phyloP scores from a whole-genome alignment of 1,140 invertebrate genomes.

The Drosophila ficusphila region DNA sequence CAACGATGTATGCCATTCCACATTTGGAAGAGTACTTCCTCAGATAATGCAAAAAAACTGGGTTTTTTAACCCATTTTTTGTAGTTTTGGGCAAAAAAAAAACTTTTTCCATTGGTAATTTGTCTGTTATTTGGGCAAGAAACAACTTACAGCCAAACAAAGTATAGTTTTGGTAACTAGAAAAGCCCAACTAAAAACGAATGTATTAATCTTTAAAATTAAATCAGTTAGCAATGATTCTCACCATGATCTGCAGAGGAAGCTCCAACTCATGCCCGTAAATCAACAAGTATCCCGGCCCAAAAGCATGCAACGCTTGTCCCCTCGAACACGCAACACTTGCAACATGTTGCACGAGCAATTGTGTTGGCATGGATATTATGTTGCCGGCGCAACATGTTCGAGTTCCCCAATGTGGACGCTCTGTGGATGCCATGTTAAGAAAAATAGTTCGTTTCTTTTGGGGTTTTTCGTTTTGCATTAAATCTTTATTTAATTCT shows the following conservation, averaged over 20 bases:
- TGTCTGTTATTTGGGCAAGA: too few species aligned
- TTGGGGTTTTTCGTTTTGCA: conserved; percentile 60
- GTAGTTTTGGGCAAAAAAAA: too few species aligned
- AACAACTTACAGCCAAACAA: too few species aligned
- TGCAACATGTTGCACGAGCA: not conserved
- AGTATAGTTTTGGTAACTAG: too few species aligned
- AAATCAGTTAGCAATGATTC: not conserved
- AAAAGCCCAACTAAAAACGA: too few species aligned
- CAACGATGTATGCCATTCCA: too few species aligned
- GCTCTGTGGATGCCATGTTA: conserved; percentile 24
- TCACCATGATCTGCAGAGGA: not conserved
- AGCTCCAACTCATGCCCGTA: not conserved
- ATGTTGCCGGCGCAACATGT: conserved; percentile 39
- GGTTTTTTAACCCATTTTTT: too few species aligned
- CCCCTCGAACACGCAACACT: not conserved
- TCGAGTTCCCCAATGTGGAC: conserved; percentile 28
- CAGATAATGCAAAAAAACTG: too few species aligned
- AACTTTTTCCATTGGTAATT: too few species aligned
- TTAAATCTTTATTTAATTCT: conserved; percentile 79
- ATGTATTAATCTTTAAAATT: too few species aligned
- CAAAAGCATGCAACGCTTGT: not conserved
- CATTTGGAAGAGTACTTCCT: too few species aligned
- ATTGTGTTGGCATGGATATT: not conserved
- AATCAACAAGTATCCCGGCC: conserved; percentile 8
- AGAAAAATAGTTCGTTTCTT: conserved; percentile 27